phyloP scores from a whole-genome alignment of 2,888 invertebrate species.

The Xestia ashworthii region DNA sequence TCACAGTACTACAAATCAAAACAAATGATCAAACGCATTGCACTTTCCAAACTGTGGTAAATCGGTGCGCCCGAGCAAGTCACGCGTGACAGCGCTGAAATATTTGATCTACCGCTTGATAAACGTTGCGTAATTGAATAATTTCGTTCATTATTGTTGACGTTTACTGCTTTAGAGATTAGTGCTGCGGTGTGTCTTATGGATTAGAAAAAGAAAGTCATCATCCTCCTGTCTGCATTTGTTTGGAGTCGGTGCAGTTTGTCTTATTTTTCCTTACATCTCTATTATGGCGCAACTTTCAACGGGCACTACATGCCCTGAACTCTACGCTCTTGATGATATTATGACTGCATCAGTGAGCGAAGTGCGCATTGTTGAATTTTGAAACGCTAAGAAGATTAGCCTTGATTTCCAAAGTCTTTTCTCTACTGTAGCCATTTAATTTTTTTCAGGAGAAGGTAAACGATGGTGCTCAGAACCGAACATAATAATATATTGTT shows the following conservation, averaged over 20 bases:
- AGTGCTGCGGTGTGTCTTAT: background rate
- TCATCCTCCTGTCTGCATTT: background rate
- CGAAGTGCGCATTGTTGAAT: too few species aligned
- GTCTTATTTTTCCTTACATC: background rate
- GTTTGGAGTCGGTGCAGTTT: background rate
- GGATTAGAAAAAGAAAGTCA: background rate
- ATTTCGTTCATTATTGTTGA: constrained; percentile 36
- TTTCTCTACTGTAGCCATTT: background rate
- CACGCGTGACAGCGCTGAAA: constrained; percentile 78
- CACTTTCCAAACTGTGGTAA: constrained; percentile 59
- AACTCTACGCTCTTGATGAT: too few species aligned
- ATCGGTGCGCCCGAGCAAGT: constrained; percentile 53
- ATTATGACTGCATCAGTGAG: too few species aligned
- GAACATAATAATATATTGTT: too few species aligned
- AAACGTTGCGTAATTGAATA: constrained; percentile 55
- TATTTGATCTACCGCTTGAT: constrained; percentile 74
- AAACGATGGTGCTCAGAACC: too few species aligned
- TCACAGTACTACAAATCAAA: constrained; percentile 1
- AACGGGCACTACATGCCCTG: too few species aligned
- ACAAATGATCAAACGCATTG: constrained; percentile 44
- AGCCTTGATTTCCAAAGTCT: background rate
- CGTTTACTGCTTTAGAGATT: constrained; percentile 12
- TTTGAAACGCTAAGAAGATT: too few species aligned
- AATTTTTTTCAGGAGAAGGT: background rate
- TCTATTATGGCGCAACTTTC: too few species aligned